Percentiles rank a stretch among this genome's conserved stretches.
phyloP scores from a whole-genome alignment of 1,140 invertebrate species.

The Manduca sexta region DNA sequence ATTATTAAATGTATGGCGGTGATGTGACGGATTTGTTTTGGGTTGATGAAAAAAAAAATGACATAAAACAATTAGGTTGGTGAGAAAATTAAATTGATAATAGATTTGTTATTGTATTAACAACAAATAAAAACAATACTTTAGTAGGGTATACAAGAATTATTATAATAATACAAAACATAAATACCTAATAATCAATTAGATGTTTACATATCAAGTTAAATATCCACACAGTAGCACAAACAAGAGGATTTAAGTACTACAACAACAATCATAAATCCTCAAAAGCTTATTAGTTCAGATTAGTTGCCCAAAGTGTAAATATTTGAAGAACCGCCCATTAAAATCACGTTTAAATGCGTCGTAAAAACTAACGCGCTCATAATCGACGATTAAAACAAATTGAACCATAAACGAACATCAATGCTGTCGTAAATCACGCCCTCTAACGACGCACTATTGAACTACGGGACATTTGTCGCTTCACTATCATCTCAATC shows the following conservation, averaged over 20 bases:
- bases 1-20: constrained; percentile 10
- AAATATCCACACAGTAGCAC: too few species aligned
- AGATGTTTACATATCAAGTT: too few species aligned
- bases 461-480: constrained; percentile 40
- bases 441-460: constrained; percentile 39
- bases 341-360: constrained; percentile 42
- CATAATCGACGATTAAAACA: constrained; percentile 39
- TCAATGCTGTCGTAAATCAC: constrained; percentile 49
- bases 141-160: too few species aligned
- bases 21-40: not conserved
- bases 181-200: too few species aligned
- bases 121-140: too few species aligned
- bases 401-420: constrained; percentile 36
- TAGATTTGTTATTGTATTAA: too few species aligned
- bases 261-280: constrained; percentile 15
- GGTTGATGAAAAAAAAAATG: too few species aligned
- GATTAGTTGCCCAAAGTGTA: constrained; percentile 24
- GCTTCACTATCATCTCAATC: constrained; percentile 46
- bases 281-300: constrained; percentile 22
- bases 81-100: too few species aligned
- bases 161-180: too few species aligned
- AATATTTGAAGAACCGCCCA: constrained; percentile 38
- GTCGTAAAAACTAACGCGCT: constrained; percentile 41
- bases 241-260: too few species aligned
- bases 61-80: too few species aligned